A percentile compares a stretch with the other conserved stretches of the same genome.
Evolutionary conservation across 2,113 vertebrate genomes (phyloP).

Genomic region (Gobius niger): DNA sequence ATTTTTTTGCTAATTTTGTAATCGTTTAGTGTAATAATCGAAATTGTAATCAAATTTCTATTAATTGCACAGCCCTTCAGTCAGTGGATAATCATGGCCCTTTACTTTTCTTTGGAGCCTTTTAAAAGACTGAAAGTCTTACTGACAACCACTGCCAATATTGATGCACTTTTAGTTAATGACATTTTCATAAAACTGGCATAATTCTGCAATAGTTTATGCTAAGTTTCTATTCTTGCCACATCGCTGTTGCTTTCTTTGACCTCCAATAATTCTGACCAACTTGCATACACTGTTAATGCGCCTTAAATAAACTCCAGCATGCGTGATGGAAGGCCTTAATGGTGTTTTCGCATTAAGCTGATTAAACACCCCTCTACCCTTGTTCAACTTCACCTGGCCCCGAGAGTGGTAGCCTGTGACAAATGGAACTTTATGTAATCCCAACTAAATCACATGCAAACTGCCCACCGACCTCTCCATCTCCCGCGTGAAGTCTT

Average conservation of each 20-base stretch:
- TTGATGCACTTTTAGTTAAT: too few species aligned
- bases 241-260: constrained; percentile 4
- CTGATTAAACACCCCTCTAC: constrained; percentile 56
- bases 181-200: too few species aligned
- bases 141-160: too few species aligned
- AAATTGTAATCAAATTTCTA: too few species aligned
- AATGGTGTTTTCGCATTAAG: constrained; percentile 63
- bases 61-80: too few species aligned
- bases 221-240: neutral
- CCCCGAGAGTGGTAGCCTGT: constrained; percentile 24
- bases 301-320: constrained; percentile 49
- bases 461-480: constrained; percentile 48
- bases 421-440: constrained; percentile 32
- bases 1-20: too few species aligned
- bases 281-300: constrained; percentile 51
- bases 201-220: neutral
- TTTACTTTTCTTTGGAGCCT: too few species aligned
- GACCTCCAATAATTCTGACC: constrained; percentile 33
- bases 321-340: constrained; percentile 45
- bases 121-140: too few species aligned
- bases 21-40: too few species aligned
- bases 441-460: constrained; percentile 42
- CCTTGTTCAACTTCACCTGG: constrained; percentile 38
- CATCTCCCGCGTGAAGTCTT: constrained; percentile 32
- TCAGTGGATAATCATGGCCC: too few species aligned